Evolutionary conservation across 1,140 invertebrate species (phyloP), one percentile per base, ranked within the genome.

Genomic region (Aphidius ervi): DNA sequence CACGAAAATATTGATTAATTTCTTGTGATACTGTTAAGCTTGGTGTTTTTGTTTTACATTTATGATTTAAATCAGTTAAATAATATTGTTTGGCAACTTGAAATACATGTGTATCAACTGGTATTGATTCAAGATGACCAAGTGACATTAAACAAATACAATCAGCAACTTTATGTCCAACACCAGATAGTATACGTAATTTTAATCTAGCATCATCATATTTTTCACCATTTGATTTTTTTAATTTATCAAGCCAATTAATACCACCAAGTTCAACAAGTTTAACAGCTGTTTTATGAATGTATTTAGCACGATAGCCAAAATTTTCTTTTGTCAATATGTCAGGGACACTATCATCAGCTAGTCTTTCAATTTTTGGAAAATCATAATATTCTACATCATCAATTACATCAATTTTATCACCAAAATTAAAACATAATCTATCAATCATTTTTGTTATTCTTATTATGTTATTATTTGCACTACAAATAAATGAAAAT

Each of bases 131-230:
- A 49, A 94, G 73, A 74, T 98, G 92, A 53, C 90, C 89, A 62
- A 99, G 76, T 2, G 95, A 95, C 96, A 99, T 99, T 5, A 99
- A 82, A 78, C 94, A 97, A 68, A 99, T 92, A 76, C 97, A 99
- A 78, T 99, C 97, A n/a, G 97, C 95, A 23, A 98, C 93, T 83
- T 97, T 97, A 39, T 91, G 88, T 41, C 95, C 95, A 70, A 97
- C 87, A 16, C 95, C 95, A 64, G 86, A 85, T 9, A 98, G 74
- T 65, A 85, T 84, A 74, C 92, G 87, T 3, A 98, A 79, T 70
- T 88, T 83, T 49, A 76, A 67, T 70, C 86, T 88, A 9, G 94
- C 91, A 69, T 90, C 83, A 59, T 80, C 73, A 73, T 97, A 97
- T 3, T 84, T 74, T 70, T 86, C 74, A 61, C 68, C 67, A 16